These are phyloP conservation scores for Melanaphis sacchari DNA, from an alignment of 1,140 invertebrate genomes.

Conservation along the genomic window DNA sequence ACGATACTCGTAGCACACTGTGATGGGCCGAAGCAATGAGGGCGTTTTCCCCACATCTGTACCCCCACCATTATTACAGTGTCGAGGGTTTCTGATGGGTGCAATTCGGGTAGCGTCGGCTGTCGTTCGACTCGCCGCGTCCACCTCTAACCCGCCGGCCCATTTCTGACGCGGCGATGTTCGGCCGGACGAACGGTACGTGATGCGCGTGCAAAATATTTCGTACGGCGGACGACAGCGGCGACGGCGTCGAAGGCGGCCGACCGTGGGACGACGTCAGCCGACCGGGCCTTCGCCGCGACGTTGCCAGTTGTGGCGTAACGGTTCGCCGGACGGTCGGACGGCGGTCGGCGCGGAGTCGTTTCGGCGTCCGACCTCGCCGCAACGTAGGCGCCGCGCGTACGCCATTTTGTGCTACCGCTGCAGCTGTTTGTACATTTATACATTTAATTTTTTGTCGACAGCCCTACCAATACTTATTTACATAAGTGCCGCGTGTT, in stretches of 20 bases:
- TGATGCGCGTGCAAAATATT: neutral
- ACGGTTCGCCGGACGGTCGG: neutral
- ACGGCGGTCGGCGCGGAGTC: neutral
- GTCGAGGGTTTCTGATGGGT: neutral
- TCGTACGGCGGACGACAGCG: neutral
- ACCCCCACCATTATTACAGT: neutral
- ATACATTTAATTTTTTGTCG: neutral
- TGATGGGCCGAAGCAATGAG: neutral
- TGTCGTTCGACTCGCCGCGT: neutral
- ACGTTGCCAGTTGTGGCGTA: slow-evolving; percentile 49
- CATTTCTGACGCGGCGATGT: neutral
- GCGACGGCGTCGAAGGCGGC: neutral
- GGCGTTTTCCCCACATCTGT: neutral
- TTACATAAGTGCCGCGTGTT: neutral
- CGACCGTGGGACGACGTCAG: neutral
- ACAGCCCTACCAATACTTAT: neutral
- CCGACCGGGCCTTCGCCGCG: slow-evolving; percentile 9
- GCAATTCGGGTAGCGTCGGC: neutral
- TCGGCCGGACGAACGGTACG: neutral
- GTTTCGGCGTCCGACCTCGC: neutral
- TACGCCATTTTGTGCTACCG: slow-evolving; percentile 39
- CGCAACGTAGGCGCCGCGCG: neutral
- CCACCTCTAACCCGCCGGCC: neutral
- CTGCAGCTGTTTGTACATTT: neutral
- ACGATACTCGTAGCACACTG: neutral